Evolutionary conservation across 2,113 vertebrate genomes (phyloP).

Genomic region (Protobothrops mucrosquamatus): DNA sequence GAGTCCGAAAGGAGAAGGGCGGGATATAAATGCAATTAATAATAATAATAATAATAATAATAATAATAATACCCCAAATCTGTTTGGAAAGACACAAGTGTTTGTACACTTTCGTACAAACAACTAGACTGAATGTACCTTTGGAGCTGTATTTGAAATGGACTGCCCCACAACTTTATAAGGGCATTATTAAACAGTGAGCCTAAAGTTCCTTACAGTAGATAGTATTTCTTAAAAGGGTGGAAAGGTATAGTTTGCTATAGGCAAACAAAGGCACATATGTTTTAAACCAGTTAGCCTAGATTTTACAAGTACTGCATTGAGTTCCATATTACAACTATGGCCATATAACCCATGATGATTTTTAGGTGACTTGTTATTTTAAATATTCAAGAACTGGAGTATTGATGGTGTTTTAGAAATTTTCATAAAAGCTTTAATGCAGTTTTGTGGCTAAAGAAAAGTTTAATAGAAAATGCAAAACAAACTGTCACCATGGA

Average conservation of each 20-base stretch:
- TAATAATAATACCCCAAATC: too few relatives aligned
- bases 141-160: background rate
- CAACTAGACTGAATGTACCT: background rate
- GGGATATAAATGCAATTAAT: too few relatives aligned
- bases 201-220: background rate
- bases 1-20: too few relatives aligned
- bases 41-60: too few relatives aligned
- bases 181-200: background rate
- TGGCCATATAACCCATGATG: background rate
- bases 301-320: background rate
- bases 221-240: background rate
- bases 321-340: background rate
- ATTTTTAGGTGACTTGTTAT: background rate
- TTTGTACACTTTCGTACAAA: background rate
- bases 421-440: background rate
- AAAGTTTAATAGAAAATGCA: constrained; percentile 37
- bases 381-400: background rate
- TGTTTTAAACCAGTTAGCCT: background rate
- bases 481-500: constrained; percentile 31
- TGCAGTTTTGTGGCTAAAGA: background rate
- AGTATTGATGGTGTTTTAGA: background rate
- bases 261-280: background rate
- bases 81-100: background rate
- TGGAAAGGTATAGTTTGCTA: background rate
- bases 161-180: background rate